A percentile compares a stretch with the other conserved stretches of the same genome.
These are phyloP conservation scores for Petrosia ficiformis DNA, from an alignment of 37 sponge, comb jelly and placozoan genomes.

Conservation along the genomic window DNA sequence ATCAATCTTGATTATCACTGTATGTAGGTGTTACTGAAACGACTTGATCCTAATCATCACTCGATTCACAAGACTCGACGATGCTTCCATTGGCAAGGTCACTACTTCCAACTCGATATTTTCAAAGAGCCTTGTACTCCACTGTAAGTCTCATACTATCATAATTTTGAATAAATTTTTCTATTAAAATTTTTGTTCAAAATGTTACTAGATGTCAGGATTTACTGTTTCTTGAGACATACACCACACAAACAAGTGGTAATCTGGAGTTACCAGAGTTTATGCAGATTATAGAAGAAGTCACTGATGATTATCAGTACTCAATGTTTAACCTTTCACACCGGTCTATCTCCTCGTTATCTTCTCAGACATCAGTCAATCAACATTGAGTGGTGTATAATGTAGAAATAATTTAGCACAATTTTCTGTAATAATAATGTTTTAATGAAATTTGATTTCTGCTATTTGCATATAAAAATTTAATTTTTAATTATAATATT, in stretches of 20 bases:
- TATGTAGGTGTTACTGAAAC: constrained; percentile 12
- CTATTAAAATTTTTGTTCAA: neutral
- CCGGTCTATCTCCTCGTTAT: no score
- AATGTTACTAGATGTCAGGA: constrained; percentile 45
- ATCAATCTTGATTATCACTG: neutral
- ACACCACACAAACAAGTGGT: constrained; percentile 41
- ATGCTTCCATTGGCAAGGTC: constrained; percentile 71
- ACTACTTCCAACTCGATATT: constrained; percentile 76
- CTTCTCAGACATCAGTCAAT: no score
- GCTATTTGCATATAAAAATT: no score
- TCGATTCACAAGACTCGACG: constrained; percentile 57
- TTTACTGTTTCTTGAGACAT: constrained; percentile 65
- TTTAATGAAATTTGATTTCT: no score
- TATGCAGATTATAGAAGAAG: constrained; percentile 53
- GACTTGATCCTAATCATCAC: constrained; percentile 32
- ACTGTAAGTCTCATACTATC: constrained; percentile 12
- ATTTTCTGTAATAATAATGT: no score
- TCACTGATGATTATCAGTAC: constrained; percentile 62
- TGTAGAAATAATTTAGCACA: no score
- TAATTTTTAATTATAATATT: no score
- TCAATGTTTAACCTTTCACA: constrained; percentile 66
- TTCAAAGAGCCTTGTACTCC: constrained; percentile 48
- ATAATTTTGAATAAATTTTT: neutral
- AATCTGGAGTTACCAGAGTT: constrained; percentile 66
- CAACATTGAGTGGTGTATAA: no score